Conservation (phyloP, 2,113 vertebrate species). For the Meles meles region DNA sequence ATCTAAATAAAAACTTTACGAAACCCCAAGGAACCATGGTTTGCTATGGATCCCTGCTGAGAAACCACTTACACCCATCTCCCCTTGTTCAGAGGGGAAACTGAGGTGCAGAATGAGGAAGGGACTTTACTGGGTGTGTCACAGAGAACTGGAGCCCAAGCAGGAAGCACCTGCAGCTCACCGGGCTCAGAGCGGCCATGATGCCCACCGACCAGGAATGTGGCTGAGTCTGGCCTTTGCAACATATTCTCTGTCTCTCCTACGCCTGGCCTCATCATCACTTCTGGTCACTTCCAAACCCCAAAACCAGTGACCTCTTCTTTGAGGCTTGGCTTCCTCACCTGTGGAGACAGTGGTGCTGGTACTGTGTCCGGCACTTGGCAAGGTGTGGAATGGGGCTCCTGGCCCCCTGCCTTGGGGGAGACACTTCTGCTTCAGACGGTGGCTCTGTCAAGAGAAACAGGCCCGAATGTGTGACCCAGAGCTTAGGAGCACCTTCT, state of each 20-base stretch:
- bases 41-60: not conserved
- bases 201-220: not conserved
- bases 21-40: not conserved
- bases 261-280: not conserved
- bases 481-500: not conserved
- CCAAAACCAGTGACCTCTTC: not conserved
- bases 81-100: not conserved
- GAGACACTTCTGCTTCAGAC: not conserved
- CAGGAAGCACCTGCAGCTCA: fast-evolving
- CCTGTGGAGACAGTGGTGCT: not conserved
- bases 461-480: fast-evolving
- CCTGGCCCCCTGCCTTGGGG: not conserved
- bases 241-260: not conserved
- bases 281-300: not conserved
- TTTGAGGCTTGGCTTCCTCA: not conserved
- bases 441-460: not conserved
- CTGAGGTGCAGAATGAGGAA: not conserved
- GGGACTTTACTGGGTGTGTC: not conserved
- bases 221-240: not conserved
- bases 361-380: fast-evolving
- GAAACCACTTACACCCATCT: not conserved
- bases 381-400: not conserved
- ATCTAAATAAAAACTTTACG: not conserved
- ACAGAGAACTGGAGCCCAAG: not conserved
- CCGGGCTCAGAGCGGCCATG: fast-evolving